Evolutionary conservation across 2,113 vertebrate species (phyloP).

Genomic region (Rallus limicola): DNA sequence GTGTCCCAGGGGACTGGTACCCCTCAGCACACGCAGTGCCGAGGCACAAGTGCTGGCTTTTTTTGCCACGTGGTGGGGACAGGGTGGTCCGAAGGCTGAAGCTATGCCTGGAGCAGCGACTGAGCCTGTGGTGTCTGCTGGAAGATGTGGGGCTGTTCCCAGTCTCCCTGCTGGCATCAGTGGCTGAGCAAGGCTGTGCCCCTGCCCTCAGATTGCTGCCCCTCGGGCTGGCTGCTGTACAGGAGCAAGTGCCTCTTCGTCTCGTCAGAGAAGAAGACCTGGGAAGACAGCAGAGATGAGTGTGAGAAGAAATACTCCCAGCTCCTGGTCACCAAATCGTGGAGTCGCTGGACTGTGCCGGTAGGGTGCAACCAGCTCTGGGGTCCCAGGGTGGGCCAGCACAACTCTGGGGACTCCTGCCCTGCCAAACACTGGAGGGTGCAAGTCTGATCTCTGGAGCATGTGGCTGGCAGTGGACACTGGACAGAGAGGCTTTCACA

Average conservation of each 20-base stretch:
- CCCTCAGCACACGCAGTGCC: background rate
- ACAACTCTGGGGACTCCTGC: fast-evolving
- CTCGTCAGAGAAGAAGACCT: conserved; percentile 49
- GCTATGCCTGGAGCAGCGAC: background rate
- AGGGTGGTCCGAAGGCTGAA: background rate
- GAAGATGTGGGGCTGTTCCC: background rate
- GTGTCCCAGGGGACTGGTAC: background rate
- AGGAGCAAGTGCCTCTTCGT: conserved; percentile 56
- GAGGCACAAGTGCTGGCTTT: background rate
- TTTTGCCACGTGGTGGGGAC: background rate
- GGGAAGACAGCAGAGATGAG: conserved; percentile 51
- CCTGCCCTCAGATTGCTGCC: conserved; percentile 37
- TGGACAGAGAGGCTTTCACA: background rate
- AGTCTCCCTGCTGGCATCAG: fast-evolving
- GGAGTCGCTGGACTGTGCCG: conserved; percentile 61
- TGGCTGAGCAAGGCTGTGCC: background rate
- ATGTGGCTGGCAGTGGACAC: background rate
- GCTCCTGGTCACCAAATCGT: conserved; percentile 56
- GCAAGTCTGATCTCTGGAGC: background rate
- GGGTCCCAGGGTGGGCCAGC: background rate
- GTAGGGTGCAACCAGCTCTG: background rate
- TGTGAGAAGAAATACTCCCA: conserved; percentile 43
- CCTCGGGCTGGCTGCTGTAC: conserved; percentile 47
- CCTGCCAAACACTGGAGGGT: background rate
- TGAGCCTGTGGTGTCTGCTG: background rate